A percentile compares a stretch with the other conserved stretches of the same genome.
Evolutionary conservation across 1,140 invertebrate genomes (phyloP).

Genomic region (Trichoplusia ni): DNA sequence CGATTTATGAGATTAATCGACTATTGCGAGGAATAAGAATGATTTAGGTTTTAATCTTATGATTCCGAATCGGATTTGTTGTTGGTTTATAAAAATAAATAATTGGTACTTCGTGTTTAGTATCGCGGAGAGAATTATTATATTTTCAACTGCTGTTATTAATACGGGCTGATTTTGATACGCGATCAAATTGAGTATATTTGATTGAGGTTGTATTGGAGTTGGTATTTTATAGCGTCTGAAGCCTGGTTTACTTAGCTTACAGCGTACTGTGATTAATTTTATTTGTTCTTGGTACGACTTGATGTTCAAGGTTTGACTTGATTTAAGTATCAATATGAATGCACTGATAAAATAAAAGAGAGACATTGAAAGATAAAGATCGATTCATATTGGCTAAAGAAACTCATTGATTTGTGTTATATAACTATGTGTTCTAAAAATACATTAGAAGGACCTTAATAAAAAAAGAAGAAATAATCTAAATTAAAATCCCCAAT

Average conservation of each 20-base stretch:
- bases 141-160: slow-evolving; percentile 14
- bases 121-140: slow-evolving; percentile 23
- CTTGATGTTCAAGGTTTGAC: too few relatives aligned
- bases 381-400: too few relatives aligned
- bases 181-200: background rate
- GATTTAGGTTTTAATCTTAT: slow-evolving; percentile 51
- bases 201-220: background rate
- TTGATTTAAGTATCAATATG: too few relatives aligned
- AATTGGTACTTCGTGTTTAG: slow-evolving; percentile 30
- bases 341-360: too few relatives aligned
- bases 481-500: background rate
- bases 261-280: too few relatives aligned
- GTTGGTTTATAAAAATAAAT: slow-evolving; percentile 36
- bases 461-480: background rate
- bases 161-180: slow-evolving; percentile 5
- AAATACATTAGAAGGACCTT: too few relatives aligned
- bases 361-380: too few relatives aligned
- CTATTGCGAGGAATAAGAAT: slow-evolving; percentile 28
- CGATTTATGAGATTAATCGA: slow-evolving; percentile 45
- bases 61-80: slow-evolving; percentile 27
- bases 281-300: too few relatives aligned
- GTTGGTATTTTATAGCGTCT: too few relatives aligned
- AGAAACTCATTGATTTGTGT: too few relatives aligned
- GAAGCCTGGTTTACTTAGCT: too few relatives aligned
- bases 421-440: too few relatives aligned